phyloP scores from a whole-genome alignment of 2,888 invertebrate genomes.

The Heliconius cydno region DNA sequence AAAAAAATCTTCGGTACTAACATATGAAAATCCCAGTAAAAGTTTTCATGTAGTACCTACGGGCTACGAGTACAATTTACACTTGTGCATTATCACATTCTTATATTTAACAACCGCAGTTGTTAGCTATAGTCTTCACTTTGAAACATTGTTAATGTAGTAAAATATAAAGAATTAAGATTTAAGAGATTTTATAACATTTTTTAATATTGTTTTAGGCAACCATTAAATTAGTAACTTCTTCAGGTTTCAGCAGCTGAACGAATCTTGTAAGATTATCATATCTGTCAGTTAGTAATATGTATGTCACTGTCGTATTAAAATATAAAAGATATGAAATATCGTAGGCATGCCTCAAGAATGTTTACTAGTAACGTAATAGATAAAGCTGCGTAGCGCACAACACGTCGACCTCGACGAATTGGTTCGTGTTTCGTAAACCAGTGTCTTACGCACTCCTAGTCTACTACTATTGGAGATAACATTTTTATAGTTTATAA shows the following conservation, averaged over 20 bases:
- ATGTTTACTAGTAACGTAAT: neutral
- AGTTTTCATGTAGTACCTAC: too few relatives aligned
- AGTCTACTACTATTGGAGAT: neutral
- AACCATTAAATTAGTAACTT: neutral
- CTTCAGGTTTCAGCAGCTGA: neutral
- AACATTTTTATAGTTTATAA: neutral
- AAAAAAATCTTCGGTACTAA: too few relatives aligned
- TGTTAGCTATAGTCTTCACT: too few relatives aligned
- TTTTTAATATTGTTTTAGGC: neutral
- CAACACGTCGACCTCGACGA: slow-evolving; percentile 16
- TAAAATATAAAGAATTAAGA: too few relatives aligned
- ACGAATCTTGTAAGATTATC: neutral
- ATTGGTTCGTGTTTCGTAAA: slow-evolving; percentile 12
- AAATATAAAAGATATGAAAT: neutral
- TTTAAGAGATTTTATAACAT: neutral
- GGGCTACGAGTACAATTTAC: too few relatives aligned
- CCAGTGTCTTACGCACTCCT: neutral
- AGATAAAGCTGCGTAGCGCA: slow-evolving; percentile 9
- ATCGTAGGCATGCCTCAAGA: neutral
- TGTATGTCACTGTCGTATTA: neutral
- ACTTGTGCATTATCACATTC: too few relatives aligned
- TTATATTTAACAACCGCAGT: too few relatives aligned
- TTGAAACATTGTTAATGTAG: too few relatives aligned
- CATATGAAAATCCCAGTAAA: too few relatives aligned
- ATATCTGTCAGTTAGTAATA: neutral